These are phyloP conservation scores for Rhinatrema bivittatum DNA, from an alignment of 2,797 vertebrate species.

Conservation along the genomic window DNA sequence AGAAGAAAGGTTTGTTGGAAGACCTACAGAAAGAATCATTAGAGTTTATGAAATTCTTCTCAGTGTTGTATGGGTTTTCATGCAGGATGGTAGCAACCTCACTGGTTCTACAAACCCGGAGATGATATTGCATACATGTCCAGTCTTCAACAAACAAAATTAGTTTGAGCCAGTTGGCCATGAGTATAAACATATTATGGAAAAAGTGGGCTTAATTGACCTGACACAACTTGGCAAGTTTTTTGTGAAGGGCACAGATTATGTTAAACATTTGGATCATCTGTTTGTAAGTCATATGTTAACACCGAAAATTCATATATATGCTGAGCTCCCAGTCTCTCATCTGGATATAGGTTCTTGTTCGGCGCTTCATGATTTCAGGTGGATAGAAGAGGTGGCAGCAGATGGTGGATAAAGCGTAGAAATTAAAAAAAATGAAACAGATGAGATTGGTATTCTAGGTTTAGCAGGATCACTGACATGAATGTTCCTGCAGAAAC, in stretches of 20 bases:
- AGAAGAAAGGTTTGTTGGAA: constrained; percentile 90
- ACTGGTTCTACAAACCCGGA: constrained; percentile 87
- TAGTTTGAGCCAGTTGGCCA: constrained; percentile 86
- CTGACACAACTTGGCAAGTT: constrained; percentile 92
- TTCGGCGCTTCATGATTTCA: too few relatives aligned
- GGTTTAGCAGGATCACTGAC: constrained; percentile 81
- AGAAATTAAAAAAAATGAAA: constrained; percentile 77
- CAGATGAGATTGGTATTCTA: constrained; percentile 81
- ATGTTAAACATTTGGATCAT: constrained; percentile 73
- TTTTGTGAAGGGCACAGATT: constrained; percentile 79
- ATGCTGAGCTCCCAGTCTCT: too few relatives aligned
- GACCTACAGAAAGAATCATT: constrained; percentile 77
- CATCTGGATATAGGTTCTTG: too few relatives aligned
- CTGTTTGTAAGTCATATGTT: constrained; percentile 91
- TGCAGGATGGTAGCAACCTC: constrained; percentile 94
- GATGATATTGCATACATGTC: constrained; percentile 86
- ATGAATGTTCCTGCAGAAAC: constrained; percentile 83
- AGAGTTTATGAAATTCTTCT: constrained; percentile 75
- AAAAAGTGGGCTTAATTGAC: constrained; percentile 92
- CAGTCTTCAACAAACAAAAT: constrained; percentile 87
- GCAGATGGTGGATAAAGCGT: constrained; percentile 63
- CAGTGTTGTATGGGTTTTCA: constrained; percentile 93
- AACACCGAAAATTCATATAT: too few relatives aligned
- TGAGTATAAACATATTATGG: constrained; percentile 89
- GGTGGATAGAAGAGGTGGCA: constrained; percentile 85